Conservation (phyloP, 2,888 invertebrate genomes). For the Microctonus hyperodae region DNA sequence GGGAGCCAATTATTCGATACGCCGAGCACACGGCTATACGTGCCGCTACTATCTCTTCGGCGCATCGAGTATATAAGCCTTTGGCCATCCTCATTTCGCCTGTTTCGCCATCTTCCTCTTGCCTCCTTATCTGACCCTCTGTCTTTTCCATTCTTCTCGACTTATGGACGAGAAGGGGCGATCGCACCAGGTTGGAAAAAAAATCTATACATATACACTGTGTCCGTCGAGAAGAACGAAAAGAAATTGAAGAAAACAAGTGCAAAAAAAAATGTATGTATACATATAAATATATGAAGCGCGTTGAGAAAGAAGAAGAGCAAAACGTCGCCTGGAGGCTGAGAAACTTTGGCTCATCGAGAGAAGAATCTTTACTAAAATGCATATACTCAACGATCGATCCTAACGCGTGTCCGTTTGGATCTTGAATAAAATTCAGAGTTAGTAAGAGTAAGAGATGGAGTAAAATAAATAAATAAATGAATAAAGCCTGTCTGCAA, state of each 20-base stretch:
- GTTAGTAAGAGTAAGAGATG: slow-evolving; percentile 12
- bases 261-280: slow-evolving; percentile 14
- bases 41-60: slow-evolving; percentile 44
- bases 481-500: slow-evolving; percentile 24
- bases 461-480: slow-evolving; percentile 21
- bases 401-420: slow-evolving; percentile 7
- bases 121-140: slow-evolving; percentile 28
- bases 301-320: not conserved
- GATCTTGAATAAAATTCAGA: not conserved
- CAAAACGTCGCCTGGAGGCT: slow-evolving; percentile 29
- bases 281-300: slow-evolving; percentile 19
- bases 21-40: slow-evolving; percentile 48
- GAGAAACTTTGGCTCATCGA: slow-evolving; percentile 16
- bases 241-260: slow-evolving; percentile 2
- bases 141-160: slow-evolving; percentile 34
- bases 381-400: slow-evolving; percentile 30
- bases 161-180: not conserved
- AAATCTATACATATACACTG: not conserved
- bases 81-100: slow-evolving; percentile 47
- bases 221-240: slow-evolving; percentile 5
- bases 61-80: slow-evolving; percentile 55
- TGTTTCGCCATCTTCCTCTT: slow-evolving; percentile 39
- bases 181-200: not conserved
- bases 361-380: slow-evolving; percentile 30
- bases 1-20: slow-evolving; percentile 64